Evolutionary conservation across 2,797 vertebrate species (phyloP).

Genomic region (Telmatherina bonti): DNA sequence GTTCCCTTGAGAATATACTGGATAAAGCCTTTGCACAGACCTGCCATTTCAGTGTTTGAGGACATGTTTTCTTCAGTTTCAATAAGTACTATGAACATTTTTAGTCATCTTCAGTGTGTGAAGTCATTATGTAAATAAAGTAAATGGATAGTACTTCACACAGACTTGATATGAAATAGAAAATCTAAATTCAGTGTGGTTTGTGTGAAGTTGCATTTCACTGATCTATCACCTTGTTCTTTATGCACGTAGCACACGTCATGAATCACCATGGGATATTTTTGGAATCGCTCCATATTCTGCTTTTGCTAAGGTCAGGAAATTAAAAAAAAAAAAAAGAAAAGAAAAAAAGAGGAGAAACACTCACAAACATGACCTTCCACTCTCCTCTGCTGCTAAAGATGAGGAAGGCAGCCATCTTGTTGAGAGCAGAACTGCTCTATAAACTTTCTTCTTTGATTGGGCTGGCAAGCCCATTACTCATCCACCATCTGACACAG

Average conservation of each 20-base stretch:
- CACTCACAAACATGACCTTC: conserved; percentile 59
- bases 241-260: not conserved
- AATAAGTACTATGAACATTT: conserved; percentile 6
- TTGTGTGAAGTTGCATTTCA: conserved; percentile 3
- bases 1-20: conserved; percentile 26
- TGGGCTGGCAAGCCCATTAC: conserved; percentile 32
- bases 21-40: conserved; percentile 5
- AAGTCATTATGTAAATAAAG: conserved; percentile 1
- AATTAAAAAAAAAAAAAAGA: conserved; percentile 4
- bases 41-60: conserved; percentile 5
- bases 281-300: conserved; percentile 36
- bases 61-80: not conserved
- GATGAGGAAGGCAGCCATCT: conserved; percentile 57
- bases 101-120: not conserved
- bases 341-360: no score
- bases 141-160: not conserved
- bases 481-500: conserved; percentile 32
- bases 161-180: not conserved
- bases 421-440: conserved; percentile 44
- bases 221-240: no score
- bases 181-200: not conserved
- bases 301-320: conserved; percentile 39
- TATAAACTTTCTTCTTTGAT: conserved; percentile 55
- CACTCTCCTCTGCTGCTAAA: conserved; percentile 58
- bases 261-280: conserved; percentile 27